A percentile compares a stretch with the other conserved stretches of the same genome.
These are phyloP conservation scores for Eupithecia tripunctaria DNA, from an alignment of 2,888 invertebrate genomes.

Conservation along the genomic window DNA sequence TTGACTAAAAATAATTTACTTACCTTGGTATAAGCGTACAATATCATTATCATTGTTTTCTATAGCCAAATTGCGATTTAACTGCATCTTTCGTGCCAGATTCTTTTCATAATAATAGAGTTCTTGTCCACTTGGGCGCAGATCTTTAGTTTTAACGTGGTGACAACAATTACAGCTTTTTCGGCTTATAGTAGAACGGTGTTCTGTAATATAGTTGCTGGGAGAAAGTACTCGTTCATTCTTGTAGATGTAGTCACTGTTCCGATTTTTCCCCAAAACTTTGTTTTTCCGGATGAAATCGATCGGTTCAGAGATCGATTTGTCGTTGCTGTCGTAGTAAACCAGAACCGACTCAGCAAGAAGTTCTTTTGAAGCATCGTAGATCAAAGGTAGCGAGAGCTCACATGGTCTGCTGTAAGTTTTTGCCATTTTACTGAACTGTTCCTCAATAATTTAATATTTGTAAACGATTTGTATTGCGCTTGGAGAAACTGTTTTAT, in stretches of 20 bases:
- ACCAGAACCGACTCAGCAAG: background rate
- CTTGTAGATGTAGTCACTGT: background rate
- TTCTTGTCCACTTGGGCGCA: background rate
- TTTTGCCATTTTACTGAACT: background rate
- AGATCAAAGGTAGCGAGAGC: background rate
- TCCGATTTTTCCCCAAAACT: background rate
- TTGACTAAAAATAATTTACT: background rate
- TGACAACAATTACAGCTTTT: background rate
- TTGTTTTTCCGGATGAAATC: constrained; percentile 1
- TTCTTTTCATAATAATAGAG: background rate
- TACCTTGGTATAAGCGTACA: background rate
- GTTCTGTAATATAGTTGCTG: background rate
- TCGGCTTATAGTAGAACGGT: background rate
- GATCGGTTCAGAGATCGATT: background rate
- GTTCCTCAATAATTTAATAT: background rate
- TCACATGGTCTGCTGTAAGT: background rate
- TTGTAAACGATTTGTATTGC: background rate
- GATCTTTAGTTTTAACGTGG: background rate
- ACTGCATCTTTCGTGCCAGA: background rate
- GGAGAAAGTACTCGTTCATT: background rate
- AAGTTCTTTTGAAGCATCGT: background rate
- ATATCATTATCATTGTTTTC: background rate
- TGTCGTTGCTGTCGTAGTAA: background rate
- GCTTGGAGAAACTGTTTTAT: background rate
- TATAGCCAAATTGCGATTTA: background rate